Base-by-base conservation (phyloP, 2,888 invertebrate genomes). In the Enchytraeus crypticus region DNA sequence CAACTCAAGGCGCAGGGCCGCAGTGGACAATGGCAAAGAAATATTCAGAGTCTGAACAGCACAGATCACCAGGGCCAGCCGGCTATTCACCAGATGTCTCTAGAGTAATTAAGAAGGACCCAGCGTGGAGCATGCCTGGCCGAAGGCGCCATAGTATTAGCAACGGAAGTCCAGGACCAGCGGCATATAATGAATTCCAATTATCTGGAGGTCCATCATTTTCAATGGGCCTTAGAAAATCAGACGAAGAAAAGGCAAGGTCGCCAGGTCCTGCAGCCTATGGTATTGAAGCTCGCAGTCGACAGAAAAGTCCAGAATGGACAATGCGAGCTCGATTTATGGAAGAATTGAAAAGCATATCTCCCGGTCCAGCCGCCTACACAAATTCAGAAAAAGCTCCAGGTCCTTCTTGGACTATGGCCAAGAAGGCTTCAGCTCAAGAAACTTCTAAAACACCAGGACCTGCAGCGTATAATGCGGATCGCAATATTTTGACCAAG, bases 261-360 rank as follows among this genome's bases (percentile, higher is more conserved):
- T 47, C 49, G 26, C 57, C 57, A 18, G 57, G 57, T 27, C 57
- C 57, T 18, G 57, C 45, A 57, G 57, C 57, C 4, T 57, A 57
- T 23, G 21, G 49, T 23, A 8, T 11, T 47, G 49, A 14, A 21
- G 8, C 49, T 8, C 23, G 21, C 26, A 8, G 23, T 23, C 8
- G 21, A 38, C 11, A 11, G 38, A 38, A 38, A 47, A 47, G 49
- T 47, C 49, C 49, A 8, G 14, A 47, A 23, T 47, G 49, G 49
- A 47, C 49, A 11, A 47, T 47, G 49, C 11, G 23, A 47, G 49
- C 14, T 47, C 49, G 49, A 8, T 23, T 18, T 47, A 47, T 11
- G 5, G 49, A 47, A 18, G 14, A 11, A 18, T 8, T 8, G 8
- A 11, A 23, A 47, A 18, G 14, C 26, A 8, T 23, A 47, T 47